A percentile compares a stretch with the other conserved stretches of the same genome.
Evolutionary conservation across 2,888 invertebrate genomes (phyloP).

Genomic region (Troides helena): DNA sequence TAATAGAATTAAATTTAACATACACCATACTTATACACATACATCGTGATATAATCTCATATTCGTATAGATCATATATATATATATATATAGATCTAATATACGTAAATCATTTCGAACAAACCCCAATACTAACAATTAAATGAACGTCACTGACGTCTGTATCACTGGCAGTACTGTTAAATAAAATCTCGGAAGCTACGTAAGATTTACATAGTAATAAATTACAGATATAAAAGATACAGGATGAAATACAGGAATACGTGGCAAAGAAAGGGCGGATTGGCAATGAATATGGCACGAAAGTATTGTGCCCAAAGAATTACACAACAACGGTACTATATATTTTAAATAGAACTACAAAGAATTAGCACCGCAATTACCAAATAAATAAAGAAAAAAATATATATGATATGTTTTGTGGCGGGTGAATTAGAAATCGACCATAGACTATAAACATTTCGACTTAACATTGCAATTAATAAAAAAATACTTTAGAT

Average conservation of each 20-base stretch:
- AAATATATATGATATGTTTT: conserved; percentile 2
- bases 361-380: conserved; percentile 22
- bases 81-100: neutral
- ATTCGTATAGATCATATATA: neutral
- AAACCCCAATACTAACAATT: neutral
- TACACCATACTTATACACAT: neutral
- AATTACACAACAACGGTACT: conserved; percentile 41
- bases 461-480: neutral
- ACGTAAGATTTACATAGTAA: conserved; percentile 28
- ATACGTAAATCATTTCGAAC: neutral
- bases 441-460: neutral
- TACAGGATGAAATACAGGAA: conserved; percentile 30
- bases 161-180: conserved; percentile 30
- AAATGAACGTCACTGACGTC: neutral
- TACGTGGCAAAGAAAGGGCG: conserved; percentile 45
- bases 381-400: neutral
- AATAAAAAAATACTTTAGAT: no score
- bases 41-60: neutral
- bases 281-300: conserved; percentile 49
- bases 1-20: neutral
- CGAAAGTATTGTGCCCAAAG: conserved; percentile 41
- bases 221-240: conserved; percentile 18
- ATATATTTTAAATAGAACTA: conserved; percentile 10
- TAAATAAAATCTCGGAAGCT: conserved; percentile 28
- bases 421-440: neutral